These are phyloP conservation scores for Urocitellus parryii DNA, from an alignment of 2,113 vertebrate species.

Conservation along the genomic window DNA sequence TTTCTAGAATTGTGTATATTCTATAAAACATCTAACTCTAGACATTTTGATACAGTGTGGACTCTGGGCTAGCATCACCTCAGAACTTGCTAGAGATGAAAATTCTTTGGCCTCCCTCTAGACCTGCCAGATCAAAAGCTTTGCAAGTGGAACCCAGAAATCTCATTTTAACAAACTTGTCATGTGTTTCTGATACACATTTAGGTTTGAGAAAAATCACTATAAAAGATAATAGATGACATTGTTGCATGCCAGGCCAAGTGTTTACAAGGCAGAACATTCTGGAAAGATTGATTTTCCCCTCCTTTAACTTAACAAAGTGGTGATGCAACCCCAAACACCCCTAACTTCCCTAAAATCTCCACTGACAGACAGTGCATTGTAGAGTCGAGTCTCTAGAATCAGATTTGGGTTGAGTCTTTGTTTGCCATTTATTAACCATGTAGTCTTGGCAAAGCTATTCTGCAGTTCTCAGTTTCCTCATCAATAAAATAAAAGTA, in stretches of 20 bases:
- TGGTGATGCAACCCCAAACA: neutral
- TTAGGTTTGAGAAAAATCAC: neutral
- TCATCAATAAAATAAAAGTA: neutral
- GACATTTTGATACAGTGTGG: neutral
- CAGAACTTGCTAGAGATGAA: neutral
- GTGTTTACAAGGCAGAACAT: neutral
- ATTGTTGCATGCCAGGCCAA: neutral
- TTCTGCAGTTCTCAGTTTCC: slow-evolving; percentile 29
- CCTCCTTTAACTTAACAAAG: neutral
- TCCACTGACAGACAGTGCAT: no score
- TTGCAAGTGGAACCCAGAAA: neutral
- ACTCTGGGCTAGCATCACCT: neutral
- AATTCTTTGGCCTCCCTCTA: neutral
- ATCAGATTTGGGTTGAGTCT: neutral
- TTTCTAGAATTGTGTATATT: neutral
- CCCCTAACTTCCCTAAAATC: neutral
- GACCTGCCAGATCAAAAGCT: neutral
- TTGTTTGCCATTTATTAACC: neutral
- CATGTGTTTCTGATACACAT: neutral
- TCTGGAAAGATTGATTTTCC: neutral
- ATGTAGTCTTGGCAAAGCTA: neutral
- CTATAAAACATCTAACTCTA: neutral
- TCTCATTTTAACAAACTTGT: neutral
- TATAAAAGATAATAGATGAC: neutral
- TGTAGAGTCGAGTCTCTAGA: neutral